These are phyloP conservation scores for Tamandua tetradactyla DNA, from an alignment of 2,797 vertebrate genomes.

Conservation along the genomic window DNA sequence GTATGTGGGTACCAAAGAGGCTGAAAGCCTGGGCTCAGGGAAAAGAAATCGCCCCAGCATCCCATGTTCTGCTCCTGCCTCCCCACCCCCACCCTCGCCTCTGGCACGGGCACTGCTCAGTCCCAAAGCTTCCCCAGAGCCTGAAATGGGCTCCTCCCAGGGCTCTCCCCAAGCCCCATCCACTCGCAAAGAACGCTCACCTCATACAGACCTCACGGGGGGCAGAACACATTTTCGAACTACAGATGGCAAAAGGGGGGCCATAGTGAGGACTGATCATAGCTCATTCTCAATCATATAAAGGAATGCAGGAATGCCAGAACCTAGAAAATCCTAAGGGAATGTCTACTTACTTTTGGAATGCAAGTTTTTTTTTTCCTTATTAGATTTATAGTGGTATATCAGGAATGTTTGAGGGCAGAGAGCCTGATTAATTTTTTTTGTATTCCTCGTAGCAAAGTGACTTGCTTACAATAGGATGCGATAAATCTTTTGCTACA, in stretches of 20 bases:
- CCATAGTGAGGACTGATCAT: background rate
- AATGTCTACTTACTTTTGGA: background rate
- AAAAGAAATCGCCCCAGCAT: rapidly evolving
- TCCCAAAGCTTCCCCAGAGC: background rate
- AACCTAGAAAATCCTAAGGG: background rate
- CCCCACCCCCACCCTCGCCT: background rate
- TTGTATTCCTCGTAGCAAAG: background rate
- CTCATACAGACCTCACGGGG: background rate
- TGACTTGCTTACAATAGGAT: background rate
- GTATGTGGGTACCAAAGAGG: background rate
- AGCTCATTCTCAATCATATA: background rate
- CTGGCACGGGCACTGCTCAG: background rate
- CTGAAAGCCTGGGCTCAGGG: background rate
- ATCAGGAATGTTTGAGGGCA: background rate
- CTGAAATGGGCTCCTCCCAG: background rate
- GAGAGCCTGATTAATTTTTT: background rate
- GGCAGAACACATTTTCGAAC: background rate
- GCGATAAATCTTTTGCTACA: background rate
- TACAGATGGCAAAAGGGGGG: background rate
- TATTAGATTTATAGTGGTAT: background rate
- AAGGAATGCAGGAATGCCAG: background rate
- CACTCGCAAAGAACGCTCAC: background rate
- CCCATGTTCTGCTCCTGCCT: too few species aligned
- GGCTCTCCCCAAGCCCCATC: background rate
- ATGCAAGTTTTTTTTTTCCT: background rate